A percentile compares a stretch with the other conserved stretches of the same genome.
Conservation (phyloP, 2,113 vertebrate genomes). For the Dascyllus trimaculatus region DNA sequence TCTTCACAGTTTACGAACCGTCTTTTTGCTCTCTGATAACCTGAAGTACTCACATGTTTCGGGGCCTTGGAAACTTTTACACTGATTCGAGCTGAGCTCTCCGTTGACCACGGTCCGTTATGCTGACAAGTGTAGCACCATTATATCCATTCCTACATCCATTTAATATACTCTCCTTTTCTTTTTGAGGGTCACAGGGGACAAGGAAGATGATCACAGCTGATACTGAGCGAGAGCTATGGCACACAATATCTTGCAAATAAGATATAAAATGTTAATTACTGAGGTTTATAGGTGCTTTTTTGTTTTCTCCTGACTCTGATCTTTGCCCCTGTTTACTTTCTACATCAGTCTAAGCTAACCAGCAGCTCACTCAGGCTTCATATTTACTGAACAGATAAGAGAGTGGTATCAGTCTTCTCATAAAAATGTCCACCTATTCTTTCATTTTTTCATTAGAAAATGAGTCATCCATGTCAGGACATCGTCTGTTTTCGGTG, state of each 20-base stretch:
- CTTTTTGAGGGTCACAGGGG: too few species aligned
- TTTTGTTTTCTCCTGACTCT: background rate
- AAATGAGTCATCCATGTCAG: background rate
- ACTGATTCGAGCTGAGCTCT: too few species aligned
- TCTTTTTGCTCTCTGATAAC: too few species aligned
- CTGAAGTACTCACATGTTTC: too few species aligned
- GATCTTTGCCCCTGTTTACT: background rate
- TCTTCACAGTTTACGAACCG: too few species aligned
- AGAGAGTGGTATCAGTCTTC: background rate
- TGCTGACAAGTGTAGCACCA: too few species aligned
- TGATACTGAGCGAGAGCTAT: background rate
- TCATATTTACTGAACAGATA: background rate
- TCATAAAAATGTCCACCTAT: background rate
- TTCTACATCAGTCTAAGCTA: background rate
- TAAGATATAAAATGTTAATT: background rate
- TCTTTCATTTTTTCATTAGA: background rate
- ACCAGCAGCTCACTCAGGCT: background rate
- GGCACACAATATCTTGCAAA: too few species aligned
- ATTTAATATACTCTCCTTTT: too few species aligned
- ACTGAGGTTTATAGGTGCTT: background rate
- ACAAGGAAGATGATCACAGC: too few species aligned
- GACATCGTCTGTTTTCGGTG: background rate
- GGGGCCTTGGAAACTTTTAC: too few species aligned
- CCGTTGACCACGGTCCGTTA: too few species aligned
- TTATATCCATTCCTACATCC: too few species aligned